Base-by-base conservation (phyloP, 2,797 vertebrate species). In the Sarcophilus harrisii region DNA sequence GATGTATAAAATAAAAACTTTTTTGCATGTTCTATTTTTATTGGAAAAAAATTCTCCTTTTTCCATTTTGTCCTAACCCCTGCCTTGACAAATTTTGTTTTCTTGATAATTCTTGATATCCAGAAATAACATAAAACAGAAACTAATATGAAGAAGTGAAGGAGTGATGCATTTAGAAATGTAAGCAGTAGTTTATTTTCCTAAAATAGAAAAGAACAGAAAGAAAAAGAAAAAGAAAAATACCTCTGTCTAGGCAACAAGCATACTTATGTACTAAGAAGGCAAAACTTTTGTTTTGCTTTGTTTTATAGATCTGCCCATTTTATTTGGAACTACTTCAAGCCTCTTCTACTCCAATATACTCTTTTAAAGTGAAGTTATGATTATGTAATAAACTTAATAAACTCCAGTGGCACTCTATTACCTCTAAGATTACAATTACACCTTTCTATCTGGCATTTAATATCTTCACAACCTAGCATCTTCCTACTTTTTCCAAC, bases 81-180 rank as follows among this genome's bases (percentile, higher is more conserved):
- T 97, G 16, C 52, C 92, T 97, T 81, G 38, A 38, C 8, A 24
- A 90, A 16, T 12, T 66, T n/a, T 5, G 0, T 27, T 21, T 32
- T 54, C 54, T 32, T 6, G 10, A 5, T 38, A 11, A 58, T n/a
- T 8, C 0, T 1, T 66, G 62, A 66, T 14, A n/a, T 66, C 32
- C 0, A 89, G 12, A 0, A n/a, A 81, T 12, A n/a, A 58, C 30
- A 0, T 0, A 97, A 95, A 95, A 93, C 62, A n/a, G 90, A 94
- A 96, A 92, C 93, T 91, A 54, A 55, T 94, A 62, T 28, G 92
- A 96, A 95, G 91, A 91, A 91, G n/a, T 27, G 6, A 90, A 21
- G 28, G 8, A 90, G 18, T 66, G 54, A 54, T 52, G 29, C 32
- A 59, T 55, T 93, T 87, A 1, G 52, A 57, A 87, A 57, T 0